Conservation (phyloP, 2,797 vertebrate genomes). For the Acanthopagrus latus region DNA sequence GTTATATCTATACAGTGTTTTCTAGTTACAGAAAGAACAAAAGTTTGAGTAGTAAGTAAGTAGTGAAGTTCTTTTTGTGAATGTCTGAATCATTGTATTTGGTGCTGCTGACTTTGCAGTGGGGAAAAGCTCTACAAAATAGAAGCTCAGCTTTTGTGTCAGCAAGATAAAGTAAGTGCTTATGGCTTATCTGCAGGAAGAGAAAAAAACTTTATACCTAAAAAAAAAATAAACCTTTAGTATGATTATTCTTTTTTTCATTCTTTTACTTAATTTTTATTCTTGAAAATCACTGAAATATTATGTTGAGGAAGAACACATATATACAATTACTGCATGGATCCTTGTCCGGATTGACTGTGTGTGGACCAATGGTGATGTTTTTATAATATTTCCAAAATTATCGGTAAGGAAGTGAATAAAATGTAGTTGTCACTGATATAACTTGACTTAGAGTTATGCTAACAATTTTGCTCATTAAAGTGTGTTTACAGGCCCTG, state of each 20-base stretch:
- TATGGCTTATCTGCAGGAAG: background rate
- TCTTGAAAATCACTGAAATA: background rate
- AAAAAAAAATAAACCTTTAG: background rate
- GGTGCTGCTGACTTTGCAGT: constrained; percentile 37
- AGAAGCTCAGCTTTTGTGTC: constrained; percentile 33
- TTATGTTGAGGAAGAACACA: background rate
- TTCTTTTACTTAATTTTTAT: background rate
- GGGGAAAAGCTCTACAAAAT: constrained; percentile 15
- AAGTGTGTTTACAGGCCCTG: too few species aligned
- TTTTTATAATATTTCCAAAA: background rate
- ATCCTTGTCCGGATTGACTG: background rate
- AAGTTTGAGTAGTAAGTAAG: background rate
- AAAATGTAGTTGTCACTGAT: too few species aligned
- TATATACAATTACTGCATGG: background rate
- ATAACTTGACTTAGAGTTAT: too few species aligned
- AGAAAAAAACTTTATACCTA: background rate
- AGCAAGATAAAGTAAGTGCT: background rate
- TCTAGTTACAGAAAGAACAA: background rate
- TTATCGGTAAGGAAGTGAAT: background rate
- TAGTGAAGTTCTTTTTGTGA: constrained; percentile 1
- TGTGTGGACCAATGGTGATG: background rate
- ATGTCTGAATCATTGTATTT: constrained; percentile 21
- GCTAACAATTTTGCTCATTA: too few species aligned
- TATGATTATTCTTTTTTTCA: background rate
- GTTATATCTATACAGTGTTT: background rate